phyloP scores from a whole-genome alignment of 2,888 invertebrate genomes.

The Cantharis nigra region DNA sequence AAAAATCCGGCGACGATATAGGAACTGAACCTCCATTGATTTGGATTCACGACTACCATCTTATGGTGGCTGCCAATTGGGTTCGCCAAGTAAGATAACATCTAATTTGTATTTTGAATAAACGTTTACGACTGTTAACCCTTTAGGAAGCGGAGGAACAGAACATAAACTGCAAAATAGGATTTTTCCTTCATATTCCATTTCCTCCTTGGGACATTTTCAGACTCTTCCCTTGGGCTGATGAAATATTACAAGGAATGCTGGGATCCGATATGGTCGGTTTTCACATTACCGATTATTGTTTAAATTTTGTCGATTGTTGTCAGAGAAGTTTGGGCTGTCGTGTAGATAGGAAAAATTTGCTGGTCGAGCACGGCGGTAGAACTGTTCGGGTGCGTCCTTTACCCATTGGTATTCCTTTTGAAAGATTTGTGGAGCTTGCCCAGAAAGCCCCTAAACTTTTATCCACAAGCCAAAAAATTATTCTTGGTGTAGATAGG shows the following conservation, averaged over 20 bases:
- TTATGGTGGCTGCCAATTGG: slow-evolving; percentile 91
- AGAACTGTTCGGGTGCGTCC: slow-evolving; percentile 83
- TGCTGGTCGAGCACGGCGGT: slow-evolving; percentile 85
- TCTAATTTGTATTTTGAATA: not conserved
- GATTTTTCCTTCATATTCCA: slow-evolving; percentile 93
- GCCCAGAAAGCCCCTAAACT: slow-evolving; percentile 70
- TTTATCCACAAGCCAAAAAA: slow-evolving; percentile 75
- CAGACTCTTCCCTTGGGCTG: slow-evolving; percentile 89
- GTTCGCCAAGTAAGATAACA: slow-evolving; percentile 69
- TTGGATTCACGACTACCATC: slow-evolving; percentile 94
- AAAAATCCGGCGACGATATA: slow-evolving; percentile 54
- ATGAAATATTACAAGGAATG: slow-evolving; percentile 91
- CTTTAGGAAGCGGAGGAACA: slow-evolving; percentile 74
- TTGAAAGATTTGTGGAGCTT: slow-evolving; percentile 80
- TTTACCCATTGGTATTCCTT: slow-evolving; percentile 88
- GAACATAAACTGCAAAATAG: slow-evolving; percentile 76
- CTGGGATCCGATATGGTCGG: slow-evolving; percentile 92
- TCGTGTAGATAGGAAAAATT: slow-evolving; percentile 84
- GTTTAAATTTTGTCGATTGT: slow-evolving; percentile 89
- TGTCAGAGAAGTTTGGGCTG: slow-evolving; percentile 86
- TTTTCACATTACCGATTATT: slow-evolving; percentile 90
- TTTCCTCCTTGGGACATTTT: slow-evolving; percentile 95
- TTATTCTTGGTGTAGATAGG: slow-evolving; percentile 86
- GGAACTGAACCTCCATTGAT: slow-evolving; percentile 69
- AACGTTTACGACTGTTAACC: not conserved